Percentiles rank a stretch among this genome's conserved stretches.
Evolutionary conservation across 1,140 invertebrate genomes (phyloP).

Genomic region (Bombus pyrosoma): DNA sequence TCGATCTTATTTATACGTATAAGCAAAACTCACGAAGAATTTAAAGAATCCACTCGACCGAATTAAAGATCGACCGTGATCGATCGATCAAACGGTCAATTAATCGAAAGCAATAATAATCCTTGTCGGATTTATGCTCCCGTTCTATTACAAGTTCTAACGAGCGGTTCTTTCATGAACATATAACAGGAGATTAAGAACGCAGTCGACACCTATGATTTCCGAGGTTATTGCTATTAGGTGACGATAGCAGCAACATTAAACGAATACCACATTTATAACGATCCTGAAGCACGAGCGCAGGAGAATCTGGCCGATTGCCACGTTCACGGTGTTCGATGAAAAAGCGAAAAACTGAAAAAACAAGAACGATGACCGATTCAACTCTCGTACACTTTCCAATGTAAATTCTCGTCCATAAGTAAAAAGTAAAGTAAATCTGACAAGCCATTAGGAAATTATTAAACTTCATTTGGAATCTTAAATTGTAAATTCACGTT

Average conservation of each 20-base stretch:
- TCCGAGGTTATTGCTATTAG: slow-evolving; percentile 50
- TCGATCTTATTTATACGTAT: neutral
- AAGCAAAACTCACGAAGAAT: neutral
- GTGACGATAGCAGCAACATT: slow-evolving; percentile 34
- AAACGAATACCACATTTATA: slow-evolving; percentile 56
- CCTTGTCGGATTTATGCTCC: neutral
- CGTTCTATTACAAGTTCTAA: neutral
- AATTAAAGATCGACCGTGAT: neutral
- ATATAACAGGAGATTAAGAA: neutral
- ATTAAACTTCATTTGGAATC: too few species aligned
- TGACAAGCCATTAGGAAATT: too few species aligned
- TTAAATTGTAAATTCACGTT: too few species aligned
- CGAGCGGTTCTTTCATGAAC: neutral
- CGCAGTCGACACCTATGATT: slow-evolving; percentile 17
- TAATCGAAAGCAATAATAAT: slow-evolving; percentile 23
- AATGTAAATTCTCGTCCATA: too few species aligned
- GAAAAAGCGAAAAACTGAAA: slow-evolving; percentile 11
- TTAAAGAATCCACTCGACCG: neutral
- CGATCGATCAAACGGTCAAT: neutral
- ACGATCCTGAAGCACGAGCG: slow-evolving; percentile 2
- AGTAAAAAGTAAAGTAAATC: too few species aligned
- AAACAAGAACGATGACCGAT: slow-evolving; percentile 2
- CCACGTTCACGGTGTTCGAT: slow-evolving; percentile 24
- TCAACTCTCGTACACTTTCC: neutral
- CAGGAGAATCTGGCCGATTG: slow-evolving; percentile 44